Evolutionary conservation across 2,797 vertebrate species (phyloP), one percentile per base, ranked within the genome.

Genomic region (Syncerus caffer): DNA sequence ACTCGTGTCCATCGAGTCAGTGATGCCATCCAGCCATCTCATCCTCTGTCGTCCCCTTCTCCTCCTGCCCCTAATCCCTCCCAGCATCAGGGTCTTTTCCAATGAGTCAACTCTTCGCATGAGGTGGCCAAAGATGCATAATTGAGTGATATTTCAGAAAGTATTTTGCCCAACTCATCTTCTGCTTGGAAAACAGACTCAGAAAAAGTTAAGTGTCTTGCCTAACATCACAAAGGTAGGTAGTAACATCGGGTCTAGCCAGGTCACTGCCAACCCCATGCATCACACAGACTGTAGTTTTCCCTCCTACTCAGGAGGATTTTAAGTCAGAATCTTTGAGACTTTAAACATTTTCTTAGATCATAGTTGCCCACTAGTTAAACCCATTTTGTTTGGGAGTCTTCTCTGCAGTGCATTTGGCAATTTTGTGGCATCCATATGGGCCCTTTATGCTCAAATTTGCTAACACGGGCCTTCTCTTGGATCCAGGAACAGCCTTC

Each of bases 151-250:
- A 84, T 3, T 25, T 93, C 50, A 64, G n/a, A 31, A 93, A 79
- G 6, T 47, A 45, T 29, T 94, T 94, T 90, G 34, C 67, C 82
- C 58, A 60, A 31, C 12, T 86, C 19, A n/a, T 84, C 93, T 97
- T 86, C 67, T 96, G n/a, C 29, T 88, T 50, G 53, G 57, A 95
- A 95, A 96, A 90, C 21, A 62, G 64, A 47, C 53, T 92, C 13
- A 84, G 14, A 29, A 89, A 90, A 84, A 80, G 50, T 21, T 34
- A 79, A 53, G 16, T 47, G 23, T 74, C 12, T 87, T 93, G 34
- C 23, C 51, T 92, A 55, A 79, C 42, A 38, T 58, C 51, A 50
- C 83, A 60, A 89, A 71, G 15, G 2, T 55, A 19, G 31, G 15
- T 21, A 38, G 19, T 53, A 55, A 85, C 4, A 17, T 47, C 25